phyloP scores from a whole-genome alignment of 2,797 vertebrate genomes.

The Amazona finschi region DNA sequence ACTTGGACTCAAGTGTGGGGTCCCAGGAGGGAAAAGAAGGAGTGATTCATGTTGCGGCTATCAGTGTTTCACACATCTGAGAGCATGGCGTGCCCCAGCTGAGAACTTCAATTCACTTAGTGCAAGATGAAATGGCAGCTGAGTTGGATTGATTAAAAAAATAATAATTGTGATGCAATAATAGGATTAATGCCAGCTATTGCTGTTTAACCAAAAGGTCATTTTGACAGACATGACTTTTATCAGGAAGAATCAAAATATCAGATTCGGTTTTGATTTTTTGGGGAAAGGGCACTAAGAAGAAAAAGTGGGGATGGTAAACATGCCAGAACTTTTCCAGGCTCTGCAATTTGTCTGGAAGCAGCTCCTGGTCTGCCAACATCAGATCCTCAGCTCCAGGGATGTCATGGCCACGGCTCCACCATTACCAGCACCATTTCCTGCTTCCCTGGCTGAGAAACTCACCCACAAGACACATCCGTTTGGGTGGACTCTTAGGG shows the following conservation, averaged over 20 bases:
- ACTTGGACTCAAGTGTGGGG: background rate
- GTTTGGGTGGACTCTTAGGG: background rate
- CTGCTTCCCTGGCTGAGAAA: background rate
- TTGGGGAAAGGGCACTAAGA: background rate
- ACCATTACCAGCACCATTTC: background rate
- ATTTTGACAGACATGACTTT: constrained; percentile 31
- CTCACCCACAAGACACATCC: background rate
- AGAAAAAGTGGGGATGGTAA: background rate
- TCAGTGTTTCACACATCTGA: constrained; percentile 45
- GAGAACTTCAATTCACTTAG: constrained; percentile 66
- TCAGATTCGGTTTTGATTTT: background rate
- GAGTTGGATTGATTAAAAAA: constrained; percentile 31
- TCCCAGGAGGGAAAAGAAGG: constrained; percentile 24
- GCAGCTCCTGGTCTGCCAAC: background rate
- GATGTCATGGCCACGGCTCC: fast-evolving
- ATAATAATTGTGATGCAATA: constrained; percentile 24
- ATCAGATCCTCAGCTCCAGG: background rate
- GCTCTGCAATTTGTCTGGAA: background rate
- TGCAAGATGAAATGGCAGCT: constrained; percentile 59
- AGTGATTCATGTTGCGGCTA: background rate
- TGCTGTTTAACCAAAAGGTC: constrained; percentile 57
- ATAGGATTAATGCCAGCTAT: constrained; percentile 54
- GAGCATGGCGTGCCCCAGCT: constrained; percentile 15
- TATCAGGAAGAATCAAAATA: constrained; percentile 21
- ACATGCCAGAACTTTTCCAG: background rate